Conservation (phyloP, 2,797 vertebrate genomes). For the Pelodytes ibericus region DNA sequence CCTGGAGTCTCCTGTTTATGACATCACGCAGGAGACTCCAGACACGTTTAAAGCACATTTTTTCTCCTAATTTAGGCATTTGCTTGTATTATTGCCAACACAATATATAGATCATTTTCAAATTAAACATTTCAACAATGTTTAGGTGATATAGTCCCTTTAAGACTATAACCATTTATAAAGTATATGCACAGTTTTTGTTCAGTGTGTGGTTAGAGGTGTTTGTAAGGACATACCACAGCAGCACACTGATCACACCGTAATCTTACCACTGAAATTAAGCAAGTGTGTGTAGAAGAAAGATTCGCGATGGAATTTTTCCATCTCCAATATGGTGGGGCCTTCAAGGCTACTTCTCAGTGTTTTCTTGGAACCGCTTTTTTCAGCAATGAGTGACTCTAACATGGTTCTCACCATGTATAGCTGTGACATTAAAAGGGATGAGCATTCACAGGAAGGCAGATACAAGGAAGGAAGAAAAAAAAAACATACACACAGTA, state of each 20-base stretch:
- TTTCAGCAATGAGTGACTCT: conserved; percentile 96
- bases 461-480: conserved; percentile 63
- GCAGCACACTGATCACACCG: conserved; percentile 65
- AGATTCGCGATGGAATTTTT: conserved; percentile 96
- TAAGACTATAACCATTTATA: no score
- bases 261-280: conserved; percentile 94
- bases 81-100: no score
- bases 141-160: no score
- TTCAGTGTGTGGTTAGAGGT: conserved; percentile 67
- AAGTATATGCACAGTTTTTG: no score
- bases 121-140: no score
- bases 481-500: conserved; percentile 63
- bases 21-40: no score
- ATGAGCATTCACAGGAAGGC: conserved; percentile 65
- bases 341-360: conserved; percentile 95
- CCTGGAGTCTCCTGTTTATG: no score
- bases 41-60: no score
- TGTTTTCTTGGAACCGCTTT: conserved; percentile 98
- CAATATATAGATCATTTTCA: no score
- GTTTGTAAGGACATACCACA: conserved; percentile 73
- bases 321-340: conserved; percentile 97
- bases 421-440: conserved; percentile 80
- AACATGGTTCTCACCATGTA: conserved; percentile 99
- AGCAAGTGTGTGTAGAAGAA: conserved; percentile 98
- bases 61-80: no score